phyloP scores from a whole-genome alignment of 2,113 vertebrate genomes.

The Sebastes schlegelii region DNA sequence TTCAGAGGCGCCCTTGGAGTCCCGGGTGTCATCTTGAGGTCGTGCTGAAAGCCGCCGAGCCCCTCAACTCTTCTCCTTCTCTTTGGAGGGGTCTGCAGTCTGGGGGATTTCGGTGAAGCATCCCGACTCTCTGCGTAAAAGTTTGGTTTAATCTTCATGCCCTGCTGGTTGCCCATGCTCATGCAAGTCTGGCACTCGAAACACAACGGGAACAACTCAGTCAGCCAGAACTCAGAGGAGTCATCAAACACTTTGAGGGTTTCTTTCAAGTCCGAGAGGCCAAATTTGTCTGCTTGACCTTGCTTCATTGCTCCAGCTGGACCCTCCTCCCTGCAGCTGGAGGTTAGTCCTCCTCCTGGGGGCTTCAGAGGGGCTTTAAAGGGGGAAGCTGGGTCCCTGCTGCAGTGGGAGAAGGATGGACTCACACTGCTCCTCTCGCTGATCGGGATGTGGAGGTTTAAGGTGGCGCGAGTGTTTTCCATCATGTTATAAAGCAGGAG shows the following conservation, averaged over 20 bases:
- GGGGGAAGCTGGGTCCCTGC: slow-evolving; percentile 74
- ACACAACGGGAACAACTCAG: slow-evolving; percentile 66
- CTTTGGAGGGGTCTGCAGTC: slow-evolving; percentile 42
- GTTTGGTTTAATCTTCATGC: slow-evolving; percentile 72
- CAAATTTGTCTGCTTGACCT: slow-evolving; percentile 71
- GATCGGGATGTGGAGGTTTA: slow-evolving; percentile 85
- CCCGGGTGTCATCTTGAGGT: slow-evolving; percentile 64
- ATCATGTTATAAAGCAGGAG: slow-evolving; percentile 73
- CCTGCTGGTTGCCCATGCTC: slow-evolving; percentile 82
- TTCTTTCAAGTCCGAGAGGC: slow-evolving; percentile 68
- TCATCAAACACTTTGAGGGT: slow-evolving; percentile 68
- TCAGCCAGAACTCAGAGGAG: slow-evolving; percentile 82
- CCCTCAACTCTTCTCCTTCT: slow-evolving; percentile 62
- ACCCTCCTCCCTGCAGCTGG: slow-evolving; percentile 81
- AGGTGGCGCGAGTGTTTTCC: slow-evolving; percentile 85
- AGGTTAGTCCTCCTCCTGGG: slow-evolving; percentile 76
- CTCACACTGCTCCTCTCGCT: slow-evolving; percentile 86
- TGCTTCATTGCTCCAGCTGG: slow-evolving; percentile 67
- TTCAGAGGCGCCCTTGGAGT: slow-evolving; percentile 15
- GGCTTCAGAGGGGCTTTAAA: slow-evolving; percentile 77
- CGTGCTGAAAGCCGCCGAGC: slow-evolving; percentile 58
- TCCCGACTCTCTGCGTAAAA: slow-evolving; percentile 51
- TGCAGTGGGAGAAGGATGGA: slow-evolving; percentile 83
- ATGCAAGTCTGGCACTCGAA: slow-evolving; percentile 74
- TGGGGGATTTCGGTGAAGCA: slow-evolving; percentile 18